Evolutionary conservation across 2,797 vertebrate genomes (phyloP), one percentile per base, ranked within the genome.

Genomic region (Danio choprae): DNA sequence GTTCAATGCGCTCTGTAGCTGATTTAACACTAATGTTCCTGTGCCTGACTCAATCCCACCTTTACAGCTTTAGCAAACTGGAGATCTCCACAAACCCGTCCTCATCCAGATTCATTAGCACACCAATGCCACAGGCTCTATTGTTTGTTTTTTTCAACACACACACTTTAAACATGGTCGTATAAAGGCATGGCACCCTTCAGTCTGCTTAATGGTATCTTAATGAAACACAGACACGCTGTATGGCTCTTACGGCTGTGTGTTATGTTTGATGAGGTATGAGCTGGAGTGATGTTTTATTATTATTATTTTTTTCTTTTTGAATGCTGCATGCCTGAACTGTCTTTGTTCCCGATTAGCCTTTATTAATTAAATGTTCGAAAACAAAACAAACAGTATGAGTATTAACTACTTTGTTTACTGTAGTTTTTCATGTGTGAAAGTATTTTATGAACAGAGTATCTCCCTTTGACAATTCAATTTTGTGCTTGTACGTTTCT

Each of bases 151-250:
- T 74, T 63, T 46, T 74, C 82, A 75, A 81, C 63, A 72, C 56
- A 50, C 41, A 74, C 70, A 73, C 43, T 60, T 53, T 75, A 74
- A 78, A 58, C 40, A 40, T 43, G 38, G 73, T 41, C 8, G 46
- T 22, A 13, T 9, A 67, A 68, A 81, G 58, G 12, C 58, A 41
- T 76, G 74, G 77, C 74, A 58, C 48, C 29, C 64, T 74, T 50
- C 16, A 60, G 9, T 70, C 16, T 20, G 46, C 40, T 59, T 65
- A 69, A 80, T 63, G 77, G 69, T 74, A 67, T 77, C 79, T 71
- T 82, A 81, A 80, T 78, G 64, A 55, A 77, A 77, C 46, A 22
- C 73, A 80, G 68, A 55, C 59, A 74, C 62, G n/a, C 22, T 16
- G 12, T 41, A 41, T 65, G 18, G 74, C 51, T 64, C 22, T 20